Evolutionary conservation across 2,797 vertebrate species (phyloP).

Genomic region (Dryobates pubescens): DNA sequence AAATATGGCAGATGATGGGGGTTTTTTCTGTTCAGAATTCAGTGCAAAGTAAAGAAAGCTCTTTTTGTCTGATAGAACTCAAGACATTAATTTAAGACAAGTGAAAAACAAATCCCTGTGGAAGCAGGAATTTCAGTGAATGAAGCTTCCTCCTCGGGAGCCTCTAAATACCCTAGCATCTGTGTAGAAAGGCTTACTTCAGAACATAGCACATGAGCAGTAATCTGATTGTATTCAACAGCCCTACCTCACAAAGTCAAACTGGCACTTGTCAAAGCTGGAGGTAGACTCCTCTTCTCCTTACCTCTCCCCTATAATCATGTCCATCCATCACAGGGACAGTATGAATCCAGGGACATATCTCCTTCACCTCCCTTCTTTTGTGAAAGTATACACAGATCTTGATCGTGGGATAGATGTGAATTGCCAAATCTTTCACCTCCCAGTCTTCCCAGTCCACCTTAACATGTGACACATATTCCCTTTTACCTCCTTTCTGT

Average conservation of each 20-base stretch:
- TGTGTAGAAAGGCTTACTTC: neutral
- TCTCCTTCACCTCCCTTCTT: neutral
- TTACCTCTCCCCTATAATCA: accelerated
- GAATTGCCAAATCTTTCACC: neutral
- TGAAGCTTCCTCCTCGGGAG: neutral
- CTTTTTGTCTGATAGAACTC: conserved; percentile 4
- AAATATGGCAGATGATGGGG: neutral
- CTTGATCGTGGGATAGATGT: accelerated
- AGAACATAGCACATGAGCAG: neutral
- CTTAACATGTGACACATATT: neutral
- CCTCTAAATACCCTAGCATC: neutral
- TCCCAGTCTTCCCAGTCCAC: neutral
- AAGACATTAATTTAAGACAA: conserved; percentile 16
- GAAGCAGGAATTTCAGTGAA: conserved; percentile 32
- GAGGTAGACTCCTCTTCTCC: neutral
- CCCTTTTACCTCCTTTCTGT: neutral
- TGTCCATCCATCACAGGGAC: neutral
- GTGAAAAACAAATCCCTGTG: neutral
- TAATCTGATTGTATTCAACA: accelerated
- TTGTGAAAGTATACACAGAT: neutral
- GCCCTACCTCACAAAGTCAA: neutral
- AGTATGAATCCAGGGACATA: neutral
- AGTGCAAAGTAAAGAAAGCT: neutral
- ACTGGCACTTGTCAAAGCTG: neutral
- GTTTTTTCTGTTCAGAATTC: neutral